Evolutionary conservation across 1,140 invertebrate species (phyloP).

Genomic region (Drosophila rhopaloa): DNA sequence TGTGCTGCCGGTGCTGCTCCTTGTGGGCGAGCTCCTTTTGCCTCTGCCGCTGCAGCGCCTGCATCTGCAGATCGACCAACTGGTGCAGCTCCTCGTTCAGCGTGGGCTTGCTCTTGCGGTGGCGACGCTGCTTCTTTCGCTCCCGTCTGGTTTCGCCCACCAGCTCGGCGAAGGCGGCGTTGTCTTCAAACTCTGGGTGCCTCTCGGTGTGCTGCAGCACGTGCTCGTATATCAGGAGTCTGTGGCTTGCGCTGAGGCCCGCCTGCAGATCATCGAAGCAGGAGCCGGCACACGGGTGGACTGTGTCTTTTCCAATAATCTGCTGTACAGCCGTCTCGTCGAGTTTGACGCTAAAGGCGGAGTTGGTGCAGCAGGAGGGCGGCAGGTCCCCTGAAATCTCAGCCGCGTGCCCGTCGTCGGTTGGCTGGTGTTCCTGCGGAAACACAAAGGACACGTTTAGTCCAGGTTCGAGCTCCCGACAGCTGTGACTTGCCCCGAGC

Average conservation of each 20-base stretch:
- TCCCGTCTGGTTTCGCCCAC: conserved; percentile 59
- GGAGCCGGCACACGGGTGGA: too few relatives aligned
- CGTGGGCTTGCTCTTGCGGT: conserved; percentile 73
- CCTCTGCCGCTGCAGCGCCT: conserved; percentile 49
- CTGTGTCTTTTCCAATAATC: conserved; percentile 18
- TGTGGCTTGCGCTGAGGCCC: conserved; percentile 34
- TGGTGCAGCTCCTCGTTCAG: conserved; percentile 68
- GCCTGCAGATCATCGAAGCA: conserved; percentile 51
- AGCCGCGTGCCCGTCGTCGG: too few relatives aligned
- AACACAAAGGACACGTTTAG: too few relatives aligned
- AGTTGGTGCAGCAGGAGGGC: conserved; percentile 17
- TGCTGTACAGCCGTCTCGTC: not conserved
- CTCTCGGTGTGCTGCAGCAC: conserved; percentile 35
- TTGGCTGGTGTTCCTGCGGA: too few relatives aligned
- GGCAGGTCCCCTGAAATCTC: not conserved
- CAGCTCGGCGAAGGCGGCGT: conserved; percentile 46
- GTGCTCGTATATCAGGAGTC: conserved; percentile 64
- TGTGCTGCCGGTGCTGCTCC: too few relatives aligned
- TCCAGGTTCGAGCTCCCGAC: too few relatives aligned
- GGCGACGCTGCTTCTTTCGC: conserved; percentile 46
- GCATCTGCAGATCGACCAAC: conserved; percentile 71
- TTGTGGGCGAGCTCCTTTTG: not conserved
- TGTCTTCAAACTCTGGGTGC: conserved; percentile 25
- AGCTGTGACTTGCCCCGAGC: conserved; percentile 13
- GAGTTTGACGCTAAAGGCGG: conserved; percentile 31